Evolutionary conservation across 2,797 vertebrate species (phyloP).

Genomic region (Bovichtus variegatus): DNA sequence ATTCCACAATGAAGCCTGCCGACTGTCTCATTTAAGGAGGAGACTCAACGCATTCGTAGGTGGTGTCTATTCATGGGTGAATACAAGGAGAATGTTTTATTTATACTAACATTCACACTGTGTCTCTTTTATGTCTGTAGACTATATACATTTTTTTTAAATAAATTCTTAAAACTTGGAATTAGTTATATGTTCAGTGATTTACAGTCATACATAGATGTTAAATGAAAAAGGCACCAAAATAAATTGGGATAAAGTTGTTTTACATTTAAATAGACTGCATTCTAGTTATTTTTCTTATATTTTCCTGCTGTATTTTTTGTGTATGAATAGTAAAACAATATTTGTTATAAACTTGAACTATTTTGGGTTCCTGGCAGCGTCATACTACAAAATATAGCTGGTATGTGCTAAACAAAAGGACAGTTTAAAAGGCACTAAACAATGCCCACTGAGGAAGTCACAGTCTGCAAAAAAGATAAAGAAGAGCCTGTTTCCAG

Average conservation of each 20-base stretch:
- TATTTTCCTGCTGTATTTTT: not conserved
- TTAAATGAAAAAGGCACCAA: not conserved
- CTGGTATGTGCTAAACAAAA: not conserved
- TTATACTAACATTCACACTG: not conserved
- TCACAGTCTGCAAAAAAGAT: not conserved
- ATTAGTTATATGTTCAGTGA: not conserved
- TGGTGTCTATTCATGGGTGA: not conserved
- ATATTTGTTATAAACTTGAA: not conserved
- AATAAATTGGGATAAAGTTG: not conserved
- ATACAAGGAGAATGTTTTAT: not conserved
- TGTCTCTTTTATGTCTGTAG: not conserved
- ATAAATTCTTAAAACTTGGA: not conserved
- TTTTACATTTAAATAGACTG: not conserved
- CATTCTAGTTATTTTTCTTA: not conserved
- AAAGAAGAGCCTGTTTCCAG: not conserved
- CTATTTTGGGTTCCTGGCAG: not conserved
- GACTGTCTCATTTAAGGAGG: not conserved
- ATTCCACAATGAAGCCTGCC: not conserved
- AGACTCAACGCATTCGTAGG: not conserved
- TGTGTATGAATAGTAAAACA: not conserved
- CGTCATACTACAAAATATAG: not conserved
- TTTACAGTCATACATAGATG: not conserved
- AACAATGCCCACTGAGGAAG: not conserved
- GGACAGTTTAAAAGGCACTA: not conserved
- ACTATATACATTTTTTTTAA: not conserved